A percentile compares a stretch with the other conserved stretches of the same genome.
These are phyloP conservation scores for Epinotia brunnichana DNA, from an alignment of 2,888 invertebrate species.

Conservation along the genomic window DNA sequence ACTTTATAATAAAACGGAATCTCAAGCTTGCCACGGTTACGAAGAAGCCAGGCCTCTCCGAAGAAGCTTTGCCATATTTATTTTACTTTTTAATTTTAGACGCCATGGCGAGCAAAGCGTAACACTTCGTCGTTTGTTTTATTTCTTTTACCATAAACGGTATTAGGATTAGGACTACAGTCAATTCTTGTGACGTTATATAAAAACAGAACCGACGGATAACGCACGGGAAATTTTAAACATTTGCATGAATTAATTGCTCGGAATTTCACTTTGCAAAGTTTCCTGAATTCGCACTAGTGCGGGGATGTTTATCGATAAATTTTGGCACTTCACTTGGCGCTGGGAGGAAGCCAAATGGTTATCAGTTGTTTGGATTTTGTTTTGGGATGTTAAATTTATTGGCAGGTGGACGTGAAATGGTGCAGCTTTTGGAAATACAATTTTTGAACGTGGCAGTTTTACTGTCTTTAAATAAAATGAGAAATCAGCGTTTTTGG, in stretches of 20 bases:
- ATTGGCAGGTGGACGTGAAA: conserved; percentile 41
- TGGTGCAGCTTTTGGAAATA: conserved; percentile 17
- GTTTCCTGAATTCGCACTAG: conserved; percentile 43
- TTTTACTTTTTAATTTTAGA: conserved; percentile 40
- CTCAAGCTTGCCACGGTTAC: not conserved
- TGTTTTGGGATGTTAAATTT: conserved; percentile 39
- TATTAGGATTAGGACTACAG: not conserved
- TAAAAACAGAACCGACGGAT: too few species aligned
- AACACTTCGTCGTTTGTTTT: too few species aligned
- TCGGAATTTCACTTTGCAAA: conserved; percentile 59
- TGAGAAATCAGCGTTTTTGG: not conserved
- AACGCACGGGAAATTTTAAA: conserved; percentile 33
- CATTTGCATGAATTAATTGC: conserved; percentile 63
- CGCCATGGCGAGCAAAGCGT: too few species aligned
- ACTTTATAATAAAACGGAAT: too few species aligned
- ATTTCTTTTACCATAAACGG: not conserved
- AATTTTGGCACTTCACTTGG: conserved; percentile 37
- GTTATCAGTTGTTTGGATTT: conserved; percentile 41
- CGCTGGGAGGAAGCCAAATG: conserved; percentile 36
- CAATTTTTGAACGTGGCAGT: conserved; percentile 14
- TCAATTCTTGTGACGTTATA: not conserved
- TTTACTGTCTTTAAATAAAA: conserved; percentile 7
- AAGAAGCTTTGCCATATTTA: conserved; percentile 28
- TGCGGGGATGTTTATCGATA: conserved; percentile 36
- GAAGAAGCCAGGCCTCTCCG: conserved; percentile 2